Evolutionary conservation across 2,113 vertebrate species (phyloP), one percentile per base, ranked within the genome.

Genomic region (Seriola dumerili): DNA sequence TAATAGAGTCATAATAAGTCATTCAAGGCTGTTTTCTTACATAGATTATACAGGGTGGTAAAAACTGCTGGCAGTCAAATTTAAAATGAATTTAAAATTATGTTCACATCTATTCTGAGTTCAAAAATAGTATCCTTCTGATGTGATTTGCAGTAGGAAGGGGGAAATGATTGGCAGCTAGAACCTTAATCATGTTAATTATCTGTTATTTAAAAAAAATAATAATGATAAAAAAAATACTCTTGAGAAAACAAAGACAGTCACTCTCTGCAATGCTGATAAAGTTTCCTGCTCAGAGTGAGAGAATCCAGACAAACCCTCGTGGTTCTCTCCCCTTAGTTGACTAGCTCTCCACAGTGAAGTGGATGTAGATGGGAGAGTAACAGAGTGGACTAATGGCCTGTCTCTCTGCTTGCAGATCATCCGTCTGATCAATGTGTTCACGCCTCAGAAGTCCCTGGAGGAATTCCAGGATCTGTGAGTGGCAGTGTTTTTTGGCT

Each of bases 391-490:
- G 81, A 86, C 85, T 92, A 89, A 92, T 68, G 80, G 72, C 36
- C 78, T 78, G 72, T 90, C 81, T 93, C 66, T 91, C 72, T 94
- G 84, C 94, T 94, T 94, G 74, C 94, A 99, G 98, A 99, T 99
- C 91, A 99, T 99, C 94, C 97, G 96, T 93, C 95, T 99, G 92
- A 97, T 99, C 93, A 99, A 99, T 94, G 97, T 99, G 86, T 99
- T 99, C 95, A 99, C 98, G 84, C 97, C 97, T 88, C 98, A 99
- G 93, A 99, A 99, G 94, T 97, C 98, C 74, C 94, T 99, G 95
- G 98, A 99, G 95, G 98, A 99, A 94, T 99, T 99, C 95, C 98
- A 99, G 94, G 98, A 99, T 95, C 97, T 99, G 98, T 99, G 96
- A 98, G 98, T 98, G 71, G 57, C 78, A 59, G 50, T 17, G 10